These are phyloP conservation scores for Julus scandinavius DNA, from an alignment of 2,888 invertebrate species.

Conservation along the genomic window DNA sequence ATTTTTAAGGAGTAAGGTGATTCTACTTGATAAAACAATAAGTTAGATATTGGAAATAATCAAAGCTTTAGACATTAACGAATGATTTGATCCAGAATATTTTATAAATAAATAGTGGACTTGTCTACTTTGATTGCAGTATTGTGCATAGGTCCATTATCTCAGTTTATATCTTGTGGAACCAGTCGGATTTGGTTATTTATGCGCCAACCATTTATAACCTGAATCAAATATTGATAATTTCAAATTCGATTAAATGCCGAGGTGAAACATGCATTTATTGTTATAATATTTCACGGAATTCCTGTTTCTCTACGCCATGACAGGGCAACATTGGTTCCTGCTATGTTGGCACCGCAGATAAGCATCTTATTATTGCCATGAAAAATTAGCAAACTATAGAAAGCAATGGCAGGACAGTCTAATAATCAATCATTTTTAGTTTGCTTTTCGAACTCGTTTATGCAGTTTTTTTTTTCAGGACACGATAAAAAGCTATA, in stretches of 20 bases:
- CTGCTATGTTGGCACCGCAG: not conserved
- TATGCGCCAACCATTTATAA: not conserved
- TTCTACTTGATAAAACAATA: too few relatives aligned
- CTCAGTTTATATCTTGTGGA: not conserved
- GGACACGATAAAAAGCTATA: not conserved
- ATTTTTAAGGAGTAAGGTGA: too few relatives aligned
- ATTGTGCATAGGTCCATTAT: not conserved
- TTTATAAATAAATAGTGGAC: too few relatives aligned
- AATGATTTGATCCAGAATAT: too few relatives aligned
- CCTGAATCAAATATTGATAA: not conserved
- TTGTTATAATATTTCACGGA: not conserved
- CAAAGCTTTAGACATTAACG: too few relatives aligned
- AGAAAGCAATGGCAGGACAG: not conserved
- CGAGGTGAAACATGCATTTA: not conserved
- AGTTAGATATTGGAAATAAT: too few relatives aligned
- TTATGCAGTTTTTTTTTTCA: not conserved
- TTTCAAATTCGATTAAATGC: not conserved
- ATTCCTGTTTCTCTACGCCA: not conserved
- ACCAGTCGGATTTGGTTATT: not conserved
- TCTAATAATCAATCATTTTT: constrained; percentile 13
- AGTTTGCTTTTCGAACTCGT: not conserved
- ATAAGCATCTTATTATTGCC: not conserved
- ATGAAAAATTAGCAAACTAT: not conserved
- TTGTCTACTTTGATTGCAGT: too few relatives aligned
- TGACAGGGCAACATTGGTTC: not conserved